Evolutionary conservation across 2,888 invertebrate genomes (phyloP).

Genomic region (Neoascia interrupta): DNA sequence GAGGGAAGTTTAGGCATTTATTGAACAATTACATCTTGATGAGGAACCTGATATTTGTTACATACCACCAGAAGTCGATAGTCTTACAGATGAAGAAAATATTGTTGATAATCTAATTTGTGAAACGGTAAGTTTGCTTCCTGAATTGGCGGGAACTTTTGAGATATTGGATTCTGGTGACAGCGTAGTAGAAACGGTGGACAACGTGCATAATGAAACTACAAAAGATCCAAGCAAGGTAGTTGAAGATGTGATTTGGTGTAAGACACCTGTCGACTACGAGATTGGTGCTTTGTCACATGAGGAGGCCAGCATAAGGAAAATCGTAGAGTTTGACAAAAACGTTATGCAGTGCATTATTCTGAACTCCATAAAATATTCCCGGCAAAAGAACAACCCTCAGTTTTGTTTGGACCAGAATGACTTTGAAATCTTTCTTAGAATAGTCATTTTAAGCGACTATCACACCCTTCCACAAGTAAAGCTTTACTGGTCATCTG

Average conservation of each 20-base stretch:
- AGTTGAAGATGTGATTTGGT: conserved; percentile 6
- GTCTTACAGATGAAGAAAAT: conserved; percentile 21
- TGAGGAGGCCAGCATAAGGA: conserved; percentile 6
- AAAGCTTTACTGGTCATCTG: conserved; percentile 29
- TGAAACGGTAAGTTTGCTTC: conserved; percentile 17
- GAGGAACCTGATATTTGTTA: conserved; percentile 17
- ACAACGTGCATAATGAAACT: neutral
- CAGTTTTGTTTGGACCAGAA: conserved; percentile 27
- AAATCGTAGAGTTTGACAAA: conserved; percentile 4
- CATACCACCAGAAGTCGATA: conserved; percentile 17
- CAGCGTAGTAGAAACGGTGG: neutral
- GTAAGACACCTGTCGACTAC: conserved; percentile 15
- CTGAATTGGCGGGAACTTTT: conserved; percentile 12
- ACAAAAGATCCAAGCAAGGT: neutral
- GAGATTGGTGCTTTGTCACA: conserved; percentile 7
- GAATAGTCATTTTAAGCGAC: conserved; percentile 30
- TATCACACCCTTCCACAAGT: conserved; percentile 31
- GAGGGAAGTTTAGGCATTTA: conserved; percentile 21
- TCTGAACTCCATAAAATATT: conserved; percentile 13
- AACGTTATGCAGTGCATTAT: conserved; percentile 8
- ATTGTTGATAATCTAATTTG: conserved; percentile 21
- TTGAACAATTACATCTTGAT: conserved; percentile 20
- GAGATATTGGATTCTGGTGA: conserved; percentile 13
- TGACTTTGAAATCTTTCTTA: conserved; percentile 24
- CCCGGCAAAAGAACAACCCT: conserved; percentile 16